phyloP scores from a whole-genome alignment of 2,113 vertebrate species.

The Phycodurus eques region DNA sequence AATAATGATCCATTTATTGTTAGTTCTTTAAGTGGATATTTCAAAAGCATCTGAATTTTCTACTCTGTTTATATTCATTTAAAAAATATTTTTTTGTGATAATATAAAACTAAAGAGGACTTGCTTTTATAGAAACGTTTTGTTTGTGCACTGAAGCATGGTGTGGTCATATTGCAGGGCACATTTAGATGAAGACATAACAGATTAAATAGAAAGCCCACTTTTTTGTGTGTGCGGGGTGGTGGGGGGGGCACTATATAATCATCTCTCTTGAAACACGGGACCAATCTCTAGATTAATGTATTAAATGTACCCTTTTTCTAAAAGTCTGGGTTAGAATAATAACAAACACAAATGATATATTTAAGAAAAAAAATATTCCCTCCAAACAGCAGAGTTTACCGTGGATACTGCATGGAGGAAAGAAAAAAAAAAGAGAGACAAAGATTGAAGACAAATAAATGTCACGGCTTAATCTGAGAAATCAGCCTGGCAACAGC shows the following conservation, averaged over 20 bases:
- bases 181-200: not conserved
- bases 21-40: constrained; percentile 11
- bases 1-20: constrained; percentile 34
- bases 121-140: not conserved
- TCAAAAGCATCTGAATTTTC: constrained; percentile 14
- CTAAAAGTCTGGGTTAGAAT: too few species aligned
- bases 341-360: not conserved
- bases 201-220: not conserved
- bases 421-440: not conserved
- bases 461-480: constrained; percentile 31
- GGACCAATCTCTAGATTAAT: not conserved
- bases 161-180: not conserved
- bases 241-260: not conserved
- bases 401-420: not conserved
- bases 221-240: not conserved
- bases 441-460: constrained; percentile 13
- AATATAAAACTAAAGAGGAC: not conserved
- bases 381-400: not conserved
- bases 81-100: constrained; percentile 6
- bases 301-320: not conserved
- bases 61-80: constrained; percentile 18
- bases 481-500: constrained; percentile 35
- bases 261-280: not conserved
- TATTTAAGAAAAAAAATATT: not conserved
- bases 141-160: constrained; percentile 1